A percentile compares a stretch with the other conserved stretches of the same genome.
Conservation (phyloP, 2,797 vertebrate genomes). For the Lepidocolaptes lacrymiger region DNA sequence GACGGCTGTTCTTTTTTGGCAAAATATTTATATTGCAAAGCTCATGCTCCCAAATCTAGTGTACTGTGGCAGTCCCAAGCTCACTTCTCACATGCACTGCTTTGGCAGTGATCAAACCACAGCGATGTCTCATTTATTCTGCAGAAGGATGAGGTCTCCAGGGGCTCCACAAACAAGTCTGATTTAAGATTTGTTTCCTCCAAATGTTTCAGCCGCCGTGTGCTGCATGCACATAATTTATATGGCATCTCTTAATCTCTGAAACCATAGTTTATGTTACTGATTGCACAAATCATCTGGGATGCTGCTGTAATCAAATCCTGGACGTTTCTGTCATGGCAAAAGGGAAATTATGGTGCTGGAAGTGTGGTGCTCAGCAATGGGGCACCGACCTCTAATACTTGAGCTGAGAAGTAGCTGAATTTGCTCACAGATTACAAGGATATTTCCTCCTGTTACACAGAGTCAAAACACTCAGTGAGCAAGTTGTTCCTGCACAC, state of each 20-base stretch:
- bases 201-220: neutral
- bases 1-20: neutral
- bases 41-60: neutral
- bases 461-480: neutral
- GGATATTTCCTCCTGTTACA: neutral
- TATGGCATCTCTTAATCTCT: neutral
- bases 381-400: neutral
- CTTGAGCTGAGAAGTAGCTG: neutral
- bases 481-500: neutral
- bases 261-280: neutral
- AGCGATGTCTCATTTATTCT: neutral
- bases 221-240: neutral
- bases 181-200: slow-evolving; percentile 47
- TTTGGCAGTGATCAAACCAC: neutral
- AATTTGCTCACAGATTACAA: neutral
- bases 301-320: neutral
- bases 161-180: neutral
- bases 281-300: neutral
- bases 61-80: neutral
- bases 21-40: slow-evolving; percentile 3
- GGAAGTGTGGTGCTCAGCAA: neutral
- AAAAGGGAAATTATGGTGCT: neutral
- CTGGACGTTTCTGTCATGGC: neutral
- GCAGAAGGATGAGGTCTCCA: neutral
- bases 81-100: neutral